Base-by-base conservation (phyloP, 92 coral and sea anemone species). In the Phenganax marumi region DNA sequence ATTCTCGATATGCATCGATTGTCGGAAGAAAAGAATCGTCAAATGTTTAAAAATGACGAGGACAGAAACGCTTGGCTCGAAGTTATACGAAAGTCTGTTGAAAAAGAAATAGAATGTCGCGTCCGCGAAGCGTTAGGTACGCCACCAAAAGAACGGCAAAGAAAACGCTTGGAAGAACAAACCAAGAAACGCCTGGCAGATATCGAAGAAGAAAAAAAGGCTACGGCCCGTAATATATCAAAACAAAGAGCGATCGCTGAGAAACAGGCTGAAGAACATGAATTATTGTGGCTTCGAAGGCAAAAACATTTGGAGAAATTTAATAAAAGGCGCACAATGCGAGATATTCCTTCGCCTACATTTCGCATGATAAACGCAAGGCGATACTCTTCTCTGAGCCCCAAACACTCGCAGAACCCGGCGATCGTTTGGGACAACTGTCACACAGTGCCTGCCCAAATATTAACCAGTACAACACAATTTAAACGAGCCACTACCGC, bases 121-220 rank as follows among this genome's bases (percentile, higher is more conserved):
- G 98, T 94, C 2, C 82, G 98, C 26, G 93, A 92, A 5, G 93
- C 86, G 9, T 57, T 94, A 4, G 98, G 98, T 8, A 87, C 98
- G 3, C 98, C 98, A 21, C 97, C 97, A 10, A 84, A 85, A 21
- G 92, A 87, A 43, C 91, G 90, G 54, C 85, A 90, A 33, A 88
- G 90, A 78, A 89, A 90, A 79, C 84, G 81, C 21, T 73, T 77
- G 19, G 92, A 83, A 68, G 66, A 84, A 68, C 52, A 54, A 47
- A 76, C 68, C 43, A 68, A 66, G 21, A 54, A 76, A 39, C 81
- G 81, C 9, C 21, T 76, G 5, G 68, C 81, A 14, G 82, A 90
- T 62, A 81, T 81, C 18, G 93, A 90, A 17, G 97, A 91, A 66
- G 90, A 89, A 46, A 83, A 89, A 16, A 74, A 84, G 51, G 86